Conservation (phyloP, 2,888 invertebrate genomes). For the Netelia virgata region DNA sequence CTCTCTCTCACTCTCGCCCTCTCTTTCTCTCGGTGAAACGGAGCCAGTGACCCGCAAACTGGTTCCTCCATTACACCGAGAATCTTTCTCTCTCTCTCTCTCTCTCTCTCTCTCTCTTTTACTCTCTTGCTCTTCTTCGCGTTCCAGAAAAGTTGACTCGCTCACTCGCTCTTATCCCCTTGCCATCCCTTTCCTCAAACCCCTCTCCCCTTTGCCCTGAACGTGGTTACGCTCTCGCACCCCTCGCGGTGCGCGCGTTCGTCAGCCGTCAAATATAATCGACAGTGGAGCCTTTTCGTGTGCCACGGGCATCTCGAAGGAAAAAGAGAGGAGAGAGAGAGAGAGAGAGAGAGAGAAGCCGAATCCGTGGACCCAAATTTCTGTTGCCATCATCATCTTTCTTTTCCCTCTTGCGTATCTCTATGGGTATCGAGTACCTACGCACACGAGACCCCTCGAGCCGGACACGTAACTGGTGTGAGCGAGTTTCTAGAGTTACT, state of each 20-base stretch:
- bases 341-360: neutral
- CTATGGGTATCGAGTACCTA: neutral
- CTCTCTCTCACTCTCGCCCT: constrained; percentile 64
- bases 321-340: neutral
- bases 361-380: neutral
- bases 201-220: neutral
- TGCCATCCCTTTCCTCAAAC: neutral
- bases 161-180: constrained; percentile 8
- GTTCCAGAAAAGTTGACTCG: constrained; percentile 22
- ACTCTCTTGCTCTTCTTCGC: constrained; percentile 7
- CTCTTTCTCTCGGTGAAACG: constrained; percentile 75
- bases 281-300: constrained; percentile 3
- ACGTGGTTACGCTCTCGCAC: neutral
- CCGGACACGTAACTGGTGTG: neutral
- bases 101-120: constrained; percentile 21
- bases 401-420: neutral
- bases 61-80: constrained; percentile 81
- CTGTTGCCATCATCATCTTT: neutral
- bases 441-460: neutral
- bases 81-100: constrained; percentile 31
- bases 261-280: constrained; percentile 21
- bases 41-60: constrained; percentile 83
- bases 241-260: neutral
- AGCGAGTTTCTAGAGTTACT: constrained; percentile 9
- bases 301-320: neutral